phyloP scores from a whole-genome alignment of 30 jellyfish, hydroid and myxozoan genomes.

The Chrysaora quinquecirrha region DNA sequence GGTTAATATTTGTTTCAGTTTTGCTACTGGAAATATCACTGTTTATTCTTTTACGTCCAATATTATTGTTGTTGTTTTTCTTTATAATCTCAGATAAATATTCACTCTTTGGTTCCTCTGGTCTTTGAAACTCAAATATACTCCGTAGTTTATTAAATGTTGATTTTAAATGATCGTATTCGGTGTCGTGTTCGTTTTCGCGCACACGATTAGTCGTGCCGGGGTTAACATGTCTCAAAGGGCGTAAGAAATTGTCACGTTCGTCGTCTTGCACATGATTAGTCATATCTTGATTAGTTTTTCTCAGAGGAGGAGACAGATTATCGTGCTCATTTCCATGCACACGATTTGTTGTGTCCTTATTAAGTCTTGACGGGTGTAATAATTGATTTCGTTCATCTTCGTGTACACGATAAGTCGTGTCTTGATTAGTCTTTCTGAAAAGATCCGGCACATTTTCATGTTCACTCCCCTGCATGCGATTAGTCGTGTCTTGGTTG shows the following conservation, averaged over 20 bases:
- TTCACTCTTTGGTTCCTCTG: constrained; percentile 48
- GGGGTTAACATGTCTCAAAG: too few species aligned
- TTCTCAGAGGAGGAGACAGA: not conserved
- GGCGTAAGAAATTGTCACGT: not conserved
- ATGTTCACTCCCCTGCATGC: too few species aligned
- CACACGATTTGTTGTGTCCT: too few species aligned
- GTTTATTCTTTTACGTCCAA: constrained; percentile 35
- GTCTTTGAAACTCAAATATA: constrained; percentile 48
- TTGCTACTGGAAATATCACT: not conserved
- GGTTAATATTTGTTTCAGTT: not conserved
- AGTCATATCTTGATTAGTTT: not conserved
- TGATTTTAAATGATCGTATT: not conserved
- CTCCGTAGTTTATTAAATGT: constrained; percentile 58
- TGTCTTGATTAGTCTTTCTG: not conserved
- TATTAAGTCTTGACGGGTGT: not conserved
- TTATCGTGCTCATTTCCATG: not conserved
- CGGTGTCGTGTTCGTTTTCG: not conserved
- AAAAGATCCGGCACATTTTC: not conserved
- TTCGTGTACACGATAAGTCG: too few species aligned
- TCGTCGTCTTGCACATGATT: too few species aligned
- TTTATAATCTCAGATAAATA: constrained; percentile 59
- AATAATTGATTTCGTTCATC: not conserved
- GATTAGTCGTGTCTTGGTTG: too few species aligned
- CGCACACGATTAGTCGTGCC: too few species aligned
- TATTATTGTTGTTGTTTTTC: constrained; percentile 44